phyloP scores from a whole-genome alignment of 2,113 vertebrate species.

The Arizona elegans region DNA sequence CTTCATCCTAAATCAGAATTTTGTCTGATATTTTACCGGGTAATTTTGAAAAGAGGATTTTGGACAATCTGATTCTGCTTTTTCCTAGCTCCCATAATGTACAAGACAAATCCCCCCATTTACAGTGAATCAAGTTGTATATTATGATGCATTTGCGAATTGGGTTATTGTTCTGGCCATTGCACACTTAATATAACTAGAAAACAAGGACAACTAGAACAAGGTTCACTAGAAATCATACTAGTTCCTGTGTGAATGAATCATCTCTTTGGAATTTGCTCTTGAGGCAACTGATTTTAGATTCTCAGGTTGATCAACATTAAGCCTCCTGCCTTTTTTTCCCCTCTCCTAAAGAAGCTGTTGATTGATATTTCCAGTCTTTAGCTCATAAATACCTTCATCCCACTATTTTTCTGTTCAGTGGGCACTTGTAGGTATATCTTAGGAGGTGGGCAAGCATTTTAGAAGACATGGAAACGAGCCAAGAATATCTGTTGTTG shows the following conservation, averaged over 20 bases:
- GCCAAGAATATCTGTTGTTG: neutral
- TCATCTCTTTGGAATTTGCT: neutral
- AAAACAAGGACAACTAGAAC: neutral
- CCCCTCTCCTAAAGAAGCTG: neutral
- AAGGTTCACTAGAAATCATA: neutral
- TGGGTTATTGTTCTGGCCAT: neutral
- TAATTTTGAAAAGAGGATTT: neutral
- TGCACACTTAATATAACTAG: neutral
- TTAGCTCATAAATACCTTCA: neutral
- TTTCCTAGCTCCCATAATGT: neutral
- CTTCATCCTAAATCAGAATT: neutral
- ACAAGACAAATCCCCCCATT: neutral
- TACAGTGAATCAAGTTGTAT: neutral
- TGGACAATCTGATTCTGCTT: neutral
- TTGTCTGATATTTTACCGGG: neutral
- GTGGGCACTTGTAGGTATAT: neutral
- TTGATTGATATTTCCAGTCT: neutral
- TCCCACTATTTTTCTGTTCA: neutral
- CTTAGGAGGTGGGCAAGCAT: neutral
- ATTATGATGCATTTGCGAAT: neutral
- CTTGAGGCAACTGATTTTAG: neutral
- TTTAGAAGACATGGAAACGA: neutral
- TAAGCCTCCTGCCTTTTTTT: neutral
- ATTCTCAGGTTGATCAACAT: neutral
- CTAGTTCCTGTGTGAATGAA: neutral